Base-by-base conservation (phyloP, 2,113 vertebrate genomes). In the Zingel zingel region DNA sequence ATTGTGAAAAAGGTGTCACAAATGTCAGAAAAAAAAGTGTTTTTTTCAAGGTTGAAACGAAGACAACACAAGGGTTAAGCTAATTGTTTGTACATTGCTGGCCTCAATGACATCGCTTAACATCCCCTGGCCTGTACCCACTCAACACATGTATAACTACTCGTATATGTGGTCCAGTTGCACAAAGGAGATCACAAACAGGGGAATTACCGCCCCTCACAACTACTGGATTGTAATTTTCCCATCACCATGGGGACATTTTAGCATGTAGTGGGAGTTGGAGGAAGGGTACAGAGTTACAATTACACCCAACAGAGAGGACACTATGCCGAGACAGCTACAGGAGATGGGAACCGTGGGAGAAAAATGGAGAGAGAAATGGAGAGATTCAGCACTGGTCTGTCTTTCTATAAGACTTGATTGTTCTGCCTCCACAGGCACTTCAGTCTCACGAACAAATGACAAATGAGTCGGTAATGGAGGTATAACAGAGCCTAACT, bases 231-330 rank as follows among this genome's bases (percentile, higher is more conserved):
- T 79, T 79, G 86, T 86, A 91, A 92, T 93, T 90, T 91, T 89
- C 87, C 71, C 89, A 85, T 92, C 91, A 88, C 74, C 48, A 11
- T 63, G 79, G 89, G 71, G 88, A 87, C 48, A 89, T 78, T 85
- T 88, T 83, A 90, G 89, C 87, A 84, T 76, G 81, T 78, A 48
- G 87, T 88, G 80, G 83, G 77, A 89, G 84, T 86, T 16, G 19
- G 75, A 75, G 84, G 84, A 84, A 75, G 86, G 51, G 47, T 30
- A 56, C 74, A 76, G 69, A 79, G 79, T 67, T 69, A 58, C 78
- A 90, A 90, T 93, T 91, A 90, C 75, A 83, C 36, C 63, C 80
- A 70, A 74, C 88, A 53, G 66, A 75, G 77, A 86, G 71, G 77
- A 88, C 77, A 73, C 21, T 43, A 36, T 48, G 65, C 71, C 23